A percentile compares a stretch with the other conserved stretches of the same genome.
These are phyloP conservation scores for Portevinia maculata DNA, from an alignment of 2,888 invertebrate species.

Conservation along the genomic window DNA sequence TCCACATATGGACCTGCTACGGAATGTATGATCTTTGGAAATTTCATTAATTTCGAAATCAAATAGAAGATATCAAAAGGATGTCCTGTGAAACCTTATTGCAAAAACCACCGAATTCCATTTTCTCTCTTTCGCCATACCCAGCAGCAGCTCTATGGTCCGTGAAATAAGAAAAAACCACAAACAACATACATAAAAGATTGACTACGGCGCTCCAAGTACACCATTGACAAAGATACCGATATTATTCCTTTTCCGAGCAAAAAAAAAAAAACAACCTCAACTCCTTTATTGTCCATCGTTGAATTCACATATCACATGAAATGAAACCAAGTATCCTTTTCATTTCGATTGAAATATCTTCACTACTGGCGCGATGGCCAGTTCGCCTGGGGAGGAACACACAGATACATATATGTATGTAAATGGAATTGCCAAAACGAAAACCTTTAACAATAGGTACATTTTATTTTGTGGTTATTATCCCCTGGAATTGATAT, in stretches of 20 bases:
- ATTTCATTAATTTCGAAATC: slow-evolving; percentile 1
- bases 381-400: slow-evolving; percentile 5
- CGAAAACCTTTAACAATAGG: slow-evolving; percentile 66
- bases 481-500: slow-evolving; percentile 68
- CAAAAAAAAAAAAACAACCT: slow-evolving; percentile 5
- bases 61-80: slow-evolving; percentile 31
- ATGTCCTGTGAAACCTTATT: slow-evolving; percentile 7
- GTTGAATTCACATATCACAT: slow-evolving; percentile 40
- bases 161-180: slow-evolving; percentile 67
- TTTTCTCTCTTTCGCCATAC: neutral
- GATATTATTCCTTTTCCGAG: slow-evolving; percentile 19
- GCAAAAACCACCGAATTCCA: slow-evolving; percentile 16
- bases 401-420: slow-evolving; percentile 12
- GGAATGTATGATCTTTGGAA: too few relatives aligned
- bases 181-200: slow-evolving; percentile 62
- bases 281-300: slow-evolving; percentile 25
- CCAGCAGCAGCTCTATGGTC: slow-evolving; percentile 46
- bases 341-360: slow-evolving; percentile 62
- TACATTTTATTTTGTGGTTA: slow-evolving; percentile 69
- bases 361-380: neutral
- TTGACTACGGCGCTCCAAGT: slow-evolving; percentile 20
- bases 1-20: too few relatives aligned
- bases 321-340: slow-evolving; percentile 63
- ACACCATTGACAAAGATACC: slow-evolving; percentile 33
- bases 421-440: slow-evolving; percentile 60